These are phyloP conservation scores for Tympanuchus pallidicinctus DNA, from an alignment of 2,113 vertebrate genomes.

Conservation along the genomic window DNA sequence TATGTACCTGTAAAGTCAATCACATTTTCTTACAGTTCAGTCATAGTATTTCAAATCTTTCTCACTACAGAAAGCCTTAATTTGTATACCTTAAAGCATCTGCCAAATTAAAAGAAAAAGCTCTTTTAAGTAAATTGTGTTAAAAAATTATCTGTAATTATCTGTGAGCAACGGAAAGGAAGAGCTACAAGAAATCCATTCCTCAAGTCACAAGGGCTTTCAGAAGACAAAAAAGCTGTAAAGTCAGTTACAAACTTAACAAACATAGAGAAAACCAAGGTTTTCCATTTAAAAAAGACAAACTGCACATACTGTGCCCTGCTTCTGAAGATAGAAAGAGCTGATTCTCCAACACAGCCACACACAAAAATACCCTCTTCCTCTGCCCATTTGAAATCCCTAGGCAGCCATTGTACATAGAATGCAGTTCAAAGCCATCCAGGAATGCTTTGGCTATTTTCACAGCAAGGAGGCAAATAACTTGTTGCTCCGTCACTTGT, in stretches of 20 bases:
- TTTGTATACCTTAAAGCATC: constrained; percentile 4
- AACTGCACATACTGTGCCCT: neutral
- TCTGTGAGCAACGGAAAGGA: neutral
- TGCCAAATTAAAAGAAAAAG: constrained; percentile 1
- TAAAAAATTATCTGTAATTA: neutral
- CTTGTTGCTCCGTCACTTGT: neutral
- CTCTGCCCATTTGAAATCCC: neutral
- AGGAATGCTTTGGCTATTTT: constrained; percentile 55
- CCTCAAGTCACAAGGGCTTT: neutral
- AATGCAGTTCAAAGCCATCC: neutral
- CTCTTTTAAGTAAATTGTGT: neutral
- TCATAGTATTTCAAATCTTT: neutral
- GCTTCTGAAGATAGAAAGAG: neutral
- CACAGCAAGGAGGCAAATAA: constrained; percentile 27
- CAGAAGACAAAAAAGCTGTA: neutral
- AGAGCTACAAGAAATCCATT: neutral
- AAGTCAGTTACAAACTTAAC: neutral
- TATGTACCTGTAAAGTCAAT: neutral
- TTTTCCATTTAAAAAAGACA: neutral
- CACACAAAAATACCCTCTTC: neutral
- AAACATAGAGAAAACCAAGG: neutral
- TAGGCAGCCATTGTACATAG: neutral
- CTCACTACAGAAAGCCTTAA: neutral
- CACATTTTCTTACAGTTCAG: neutral
- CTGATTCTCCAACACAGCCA: neutral